phyloP scores from a whole-genome alignment of 2,113 vertebrate genomes.

The Oncorhynchus clarkii region DNA sequence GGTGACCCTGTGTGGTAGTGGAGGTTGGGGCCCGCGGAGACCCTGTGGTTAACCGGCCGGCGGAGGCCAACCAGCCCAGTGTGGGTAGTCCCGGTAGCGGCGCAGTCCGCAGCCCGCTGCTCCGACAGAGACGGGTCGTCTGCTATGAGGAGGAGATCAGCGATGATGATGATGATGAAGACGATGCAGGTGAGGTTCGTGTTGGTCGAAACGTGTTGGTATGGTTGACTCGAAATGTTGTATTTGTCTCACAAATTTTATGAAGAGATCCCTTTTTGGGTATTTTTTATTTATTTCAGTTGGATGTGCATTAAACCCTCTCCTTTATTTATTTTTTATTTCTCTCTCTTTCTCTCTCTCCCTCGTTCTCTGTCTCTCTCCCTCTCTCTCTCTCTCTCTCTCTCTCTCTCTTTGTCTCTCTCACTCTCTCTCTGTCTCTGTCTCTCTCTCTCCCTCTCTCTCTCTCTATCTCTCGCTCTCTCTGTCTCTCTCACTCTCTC shows the following conservation, averaged over 20 bases:
- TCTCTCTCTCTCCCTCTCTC: too few relatives aligned
- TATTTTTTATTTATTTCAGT: too few relatives aligned
- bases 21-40: conserved; percentile 48
- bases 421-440: fast-evolving
- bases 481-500: fast-evolving
- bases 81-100: conserved; percentile 66
- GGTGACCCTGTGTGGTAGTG: conserved; percentile 41
- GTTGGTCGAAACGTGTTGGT: too few relatives aligned
- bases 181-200: not conserved
- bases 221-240: too few relatives aligned
- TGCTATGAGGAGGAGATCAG: conserved; percentile 77
- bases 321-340: not conserved
- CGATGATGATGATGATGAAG: conserved; percentile 68
- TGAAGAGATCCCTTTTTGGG: too few relatives aligned
- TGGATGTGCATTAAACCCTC: not conserved
- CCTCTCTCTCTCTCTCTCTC: not conserved
- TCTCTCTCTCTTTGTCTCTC: too few relatives aligned
- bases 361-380: too few relatives aligned
- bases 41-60: conserved; percentile 55
- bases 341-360: too few relatives aligned
- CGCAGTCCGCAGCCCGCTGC: conserved; percentile 80
- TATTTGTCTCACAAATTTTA: too few relatives aligned
- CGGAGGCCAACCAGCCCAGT: conserved; percentile 65
- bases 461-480: too few relatives aligned
- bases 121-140: conserved; percentile 80